Conservation (phyloP, 1,140 invertebrate genomes). For the Mycetomoellerius zeteki region DNA sequence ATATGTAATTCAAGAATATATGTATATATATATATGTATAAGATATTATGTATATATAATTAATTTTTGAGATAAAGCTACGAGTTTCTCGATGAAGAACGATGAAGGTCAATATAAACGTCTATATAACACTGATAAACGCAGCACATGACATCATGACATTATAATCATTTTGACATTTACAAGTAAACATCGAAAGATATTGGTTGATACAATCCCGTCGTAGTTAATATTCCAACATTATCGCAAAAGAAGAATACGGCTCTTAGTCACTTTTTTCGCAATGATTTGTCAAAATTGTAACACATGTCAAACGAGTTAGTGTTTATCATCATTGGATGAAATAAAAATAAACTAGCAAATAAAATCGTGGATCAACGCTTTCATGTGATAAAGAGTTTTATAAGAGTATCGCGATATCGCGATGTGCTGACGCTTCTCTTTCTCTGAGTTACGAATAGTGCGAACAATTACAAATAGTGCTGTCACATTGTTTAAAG, state of each 20-base stretch:
- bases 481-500: neutral
- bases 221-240: neutral
- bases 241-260: neutral
- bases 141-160: neutral
- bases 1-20: neutral
- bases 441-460: neutral
- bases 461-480: neutral
- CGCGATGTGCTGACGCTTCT: neutral
- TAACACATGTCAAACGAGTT: neutral
- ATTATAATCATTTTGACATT: neutral
- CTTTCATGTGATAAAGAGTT: neutral
- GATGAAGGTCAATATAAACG: neutral
- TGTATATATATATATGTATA: neutral
- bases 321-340: neutral
- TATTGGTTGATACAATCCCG: too few relatives aligned
- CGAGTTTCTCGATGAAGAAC: neutral
- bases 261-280: neutral
- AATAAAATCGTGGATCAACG: neutral
- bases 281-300: neutral
- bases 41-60: neutral
- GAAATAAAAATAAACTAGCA: neutral
- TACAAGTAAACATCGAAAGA: neutral
- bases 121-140: neutral
- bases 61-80: neutral
- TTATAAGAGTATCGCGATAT: neutral